Conservation (phyloP, 2,888 invertebrate species). For the Catocala sponsa region DNA sequence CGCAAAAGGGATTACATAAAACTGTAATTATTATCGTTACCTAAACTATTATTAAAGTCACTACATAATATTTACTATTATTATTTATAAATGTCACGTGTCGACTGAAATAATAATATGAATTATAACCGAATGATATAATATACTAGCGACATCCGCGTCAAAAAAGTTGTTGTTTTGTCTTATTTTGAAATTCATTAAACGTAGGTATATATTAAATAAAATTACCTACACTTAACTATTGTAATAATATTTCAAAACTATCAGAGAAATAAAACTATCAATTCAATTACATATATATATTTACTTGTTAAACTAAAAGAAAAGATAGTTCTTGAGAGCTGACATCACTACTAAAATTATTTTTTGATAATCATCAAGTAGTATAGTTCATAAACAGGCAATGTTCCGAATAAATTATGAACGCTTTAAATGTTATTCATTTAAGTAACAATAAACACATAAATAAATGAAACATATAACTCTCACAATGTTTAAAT, state of each 20-base stretch:
- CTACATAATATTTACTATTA: not conserved
- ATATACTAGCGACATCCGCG: too few species aligned
- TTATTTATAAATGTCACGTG: not conserved
- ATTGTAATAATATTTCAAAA: constrained; percentile 7
- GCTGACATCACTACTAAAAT: not conserved
- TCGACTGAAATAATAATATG: too few species aligned
- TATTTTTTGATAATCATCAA: constrained; percentile 9
- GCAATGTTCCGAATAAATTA: not conserved
- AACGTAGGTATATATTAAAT: not conserved
- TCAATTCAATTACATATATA: not conserved
- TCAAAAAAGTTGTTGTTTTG: not conserved
- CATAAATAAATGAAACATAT: not conserved
- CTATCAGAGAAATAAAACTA: not conserved
- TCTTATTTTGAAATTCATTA: too few species aligned
- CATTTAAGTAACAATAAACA: not conserved
- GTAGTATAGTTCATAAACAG: not conserved
- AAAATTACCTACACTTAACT: constrained; percentile 6
- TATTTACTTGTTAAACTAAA: not conserved
- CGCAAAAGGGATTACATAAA: too few species aligned
- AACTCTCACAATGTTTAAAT: not conserved
- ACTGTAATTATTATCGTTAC: too few species aligned
- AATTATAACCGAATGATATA: too few species aligned
- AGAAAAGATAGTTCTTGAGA: constrained; percentile 3
- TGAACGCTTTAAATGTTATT: constrained; percentile 2
- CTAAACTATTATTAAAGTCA: too few species aligned